phyloP scores from a whole-genome alignment of 2,797 vertebrate genomes.

The Eurystomus glaucurus region DNA sequence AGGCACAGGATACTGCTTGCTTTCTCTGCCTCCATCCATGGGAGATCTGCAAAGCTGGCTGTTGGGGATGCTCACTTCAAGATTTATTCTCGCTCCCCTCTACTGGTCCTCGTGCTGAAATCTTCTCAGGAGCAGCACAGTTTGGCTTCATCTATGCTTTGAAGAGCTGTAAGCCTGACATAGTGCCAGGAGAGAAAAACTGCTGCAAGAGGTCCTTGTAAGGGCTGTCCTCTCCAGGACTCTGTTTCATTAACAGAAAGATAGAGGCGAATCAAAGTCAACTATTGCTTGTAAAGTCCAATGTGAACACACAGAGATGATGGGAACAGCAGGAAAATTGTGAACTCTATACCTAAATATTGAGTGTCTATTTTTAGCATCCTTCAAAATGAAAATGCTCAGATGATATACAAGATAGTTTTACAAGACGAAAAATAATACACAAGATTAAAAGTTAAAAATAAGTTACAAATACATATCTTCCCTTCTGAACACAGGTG shows the following conservation, averaged over 20 bases:
- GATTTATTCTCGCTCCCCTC: neutral
- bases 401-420: neutral
- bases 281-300: neutral
- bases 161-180: neutral
- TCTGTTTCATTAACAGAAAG: neutral
- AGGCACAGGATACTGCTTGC: too few species aligned
- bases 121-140: neutral
- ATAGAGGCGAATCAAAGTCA: neutral
- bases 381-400: neutral
- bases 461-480: neutral
- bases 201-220: neutral
- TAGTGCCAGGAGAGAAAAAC: neutral
- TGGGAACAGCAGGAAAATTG: neutral
- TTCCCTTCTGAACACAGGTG: neutral
- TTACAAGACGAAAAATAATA: neutral
- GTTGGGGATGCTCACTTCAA: rapidly evolving
- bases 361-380: neutral
- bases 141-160: rapidly evolving
- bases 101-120: neutral
- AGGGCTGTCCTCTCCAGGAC: neutral
- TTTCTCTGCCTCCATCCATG: rapidly evolving
- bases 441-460: neutral
- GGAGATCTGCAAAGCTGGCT: neutral
- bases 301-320: neutral
- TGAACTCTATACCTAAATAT: neutral